Percentiles rank a stretch among this genome's conserved stretches.
phyloP scores from a whole-genome alignment of 30 jellyfish, hydroid and myxozoan genomes.

The Turritopsis rubra region DNA sequence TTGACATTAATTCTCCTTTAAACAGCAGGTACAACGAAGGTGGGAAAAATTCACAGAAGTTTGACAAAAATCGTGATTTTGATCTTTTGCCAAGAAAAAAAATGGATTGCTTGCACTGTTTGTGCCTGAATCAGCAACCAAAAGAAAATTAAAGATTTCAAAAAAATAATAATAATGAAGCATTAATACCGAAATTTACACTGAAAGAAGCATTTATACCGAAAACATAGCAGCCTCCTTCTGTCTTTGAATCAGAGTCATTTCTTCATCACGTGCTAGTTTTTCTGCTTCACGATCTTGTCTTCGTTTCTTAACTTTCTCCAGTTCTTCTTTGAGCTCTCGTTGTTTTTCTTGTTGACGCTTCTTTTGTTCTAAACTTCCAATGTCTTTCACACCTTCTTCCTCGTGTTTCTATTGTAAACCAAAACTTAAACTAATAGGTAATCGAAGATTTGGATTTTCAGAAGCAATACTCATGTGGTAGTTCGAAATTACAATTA shows the following conservation, averaged over 20 bases:
- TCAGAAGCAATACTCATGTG: too few species aligned
- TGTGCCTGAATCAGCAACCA: too few species aligned
- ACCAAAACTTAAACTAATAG: neutral
- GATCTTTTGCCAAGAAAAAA: too few species aligned
- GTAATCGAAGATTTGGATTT: too few species aligned
- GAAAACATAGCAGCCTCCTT: constrained; percentile 92
- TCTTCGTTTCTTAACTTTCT: constrained; percentile 83
- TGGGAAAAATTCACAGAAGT: too few species aligned
- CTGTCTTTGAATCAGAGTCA: constrained; percentile 80
- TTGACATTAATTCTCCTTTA: too few species aligned
- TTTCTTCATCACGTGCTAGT: constrained; percentile 92
- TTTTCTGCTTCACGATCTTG: constrained; percentile 78
- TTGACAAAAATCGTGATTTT: too few species aligned
- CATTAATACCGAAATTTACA: too few species aligned
- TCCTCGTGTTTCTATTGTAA: constrained; percentile 55
- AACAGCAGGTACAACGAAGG: too few species aligned
- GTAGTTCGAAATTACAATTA: too few species aligned
- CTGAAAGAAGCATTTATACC: neutral
- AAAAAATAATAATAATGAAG: neutral
- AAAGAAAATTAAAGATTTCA: neutral
- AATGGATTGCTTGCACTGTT: too few species aligned
- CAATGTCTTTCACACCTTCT: constrained; percentile 58
- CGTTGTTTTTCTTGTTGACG: constrained; percentile 45
- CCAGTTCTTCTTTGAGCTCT: constrained; percentile 78
- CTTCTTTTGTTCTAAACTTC: constrained; percentile 41